Percentiles rank a stretch among this genome's conserved stretches.
phyloP scores from a whole-genome alignment of 1,140 invertebrate species.

The Trachymyrmex cornetzi region DNA sequence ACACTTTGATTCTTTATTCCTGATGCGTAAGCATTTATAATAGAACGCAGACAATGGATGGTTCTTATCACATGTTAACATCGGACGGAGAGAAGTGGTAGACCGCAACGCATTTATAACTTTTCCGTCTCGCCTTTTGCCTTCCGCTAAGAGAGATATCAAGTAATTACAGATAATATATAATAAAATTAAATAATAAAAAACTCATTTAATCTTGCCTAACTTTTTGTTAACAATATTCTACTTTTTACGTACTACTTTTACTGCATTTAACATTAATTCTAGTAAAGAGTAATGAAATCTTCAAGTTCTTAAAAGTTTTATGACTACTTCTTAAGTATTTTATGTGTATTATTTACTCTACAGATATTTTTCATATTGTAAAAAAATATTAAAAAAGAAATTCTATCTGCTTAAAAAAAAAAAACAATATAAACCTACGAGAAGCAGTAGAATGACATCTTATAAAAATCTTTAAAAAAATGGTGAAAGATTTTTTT shows the following conservation, averaged over 20 bases:
- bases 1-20: background rate
- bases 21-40: constrained; percentile 4
- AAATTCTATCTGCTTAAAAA: background rate
- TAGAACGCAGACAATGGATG: constrained; percentile 33
- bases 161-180: constrained; percentile 4
- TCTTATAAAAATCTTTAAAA: too few species aligned
- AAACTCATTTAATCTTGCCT: background rate
- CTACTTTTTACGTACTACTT: background rate
- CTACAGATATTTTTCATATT: background rate
- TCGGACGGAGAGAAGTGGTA: constrained; percentile 54
- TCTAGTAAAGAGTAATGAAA: background rate
- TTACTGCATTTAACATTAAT: background rate
- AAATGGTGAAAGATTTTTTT: too few species aligned
- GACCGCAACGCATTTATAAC: constrained; percentile 48
- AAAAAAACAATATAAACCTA: background rate
- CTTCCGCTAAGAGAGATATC: constrained; percentile 26
- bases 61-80: constrained; percentile 26
- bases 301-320: background rate
- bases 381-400: too few species aligned
- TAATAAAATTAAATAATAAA: constrained; percentile 5
- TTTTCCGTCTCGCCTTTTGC: constrained; percentile 32
- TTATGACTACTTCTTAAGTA: background rate
- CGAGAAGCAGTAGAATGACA: background rate
- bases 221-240: background rate
- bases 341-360: background rate